These are phyloP conservation scores for Takifugu flavidus DNA, from an alignment of 2,113 vertebrate genomes.

Conservation along the genomic window DNA sequence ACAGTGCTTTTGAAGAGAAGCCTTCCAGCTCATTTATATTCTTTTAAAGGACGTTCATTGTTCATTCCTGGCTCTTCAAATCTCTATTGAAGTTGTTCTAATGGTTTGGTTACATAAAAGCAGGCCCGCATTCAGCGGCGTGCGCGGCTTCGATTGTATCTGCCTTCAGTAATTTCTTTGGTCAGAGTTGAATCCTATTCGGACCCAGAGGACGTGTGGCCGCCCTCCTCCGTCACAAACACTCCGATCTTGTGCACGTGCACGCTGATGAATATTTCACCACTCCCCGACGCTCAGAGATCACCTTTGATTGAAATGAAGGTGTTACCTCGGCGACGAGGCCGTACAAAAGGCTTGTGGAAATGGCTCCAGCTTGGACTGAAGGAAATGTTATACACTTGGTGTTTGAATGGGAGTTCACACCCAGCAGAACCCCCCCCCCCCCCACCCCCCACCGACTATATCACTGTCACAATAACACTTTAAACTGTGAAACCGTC, in stretches of 20 bases:
- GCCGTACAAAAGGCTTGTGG: slow-evolving; percentile 16
- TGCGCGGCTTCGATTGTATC: slow-evolving; percentile 36
- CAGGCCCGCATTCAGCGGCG: slow-evolving; percentile 11
- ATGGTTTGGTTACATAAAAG: slow-evolving; percentile 32
- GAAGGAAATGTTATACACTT: slow-evolving; percentile 19
- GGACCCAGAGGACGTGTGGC: neutral
- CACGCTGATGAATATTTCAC: too few relatives aligned
- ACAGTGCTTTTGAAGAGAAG: slow-evolving; percentile 1
- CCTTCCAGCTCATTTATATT: slow-evolving; percentile 11
- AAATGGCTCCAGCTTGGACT: neutral
- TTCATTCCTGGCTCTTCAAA: slow-evolving; percentile 21
- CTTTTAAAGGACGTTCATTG: slow-evolving; percentile 21
- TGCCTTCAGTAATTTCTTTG: slow-evolving; percentile 3
- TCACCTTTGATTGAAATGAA: slow-evolving; percentile 21
- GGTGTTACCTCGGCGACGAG: slow-evolving; percentile 11
- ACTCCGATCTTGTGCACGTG: neutral
- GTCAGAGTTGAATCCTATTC: neutral
- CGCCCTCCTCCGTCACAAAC: neutral
- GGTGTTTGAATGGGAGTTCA: slow-evolving; percentile 22
- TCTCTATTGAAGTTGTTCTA: slow-evolving; percentile 17
- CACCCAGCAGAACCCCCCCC: slow-evolving; percentile 28
- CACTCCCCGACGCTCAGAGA: neutral
- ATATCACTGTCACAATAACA: slow-evolving; percentile 11
- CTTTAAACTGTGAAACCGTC: slow-evolving; percentile 42
- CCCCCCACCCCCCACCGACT: slow-evolving; percentile 17